Conservation (phyloP, 2,113 vertebrate species). For the Lophochroa leadbeateri region DNA sequence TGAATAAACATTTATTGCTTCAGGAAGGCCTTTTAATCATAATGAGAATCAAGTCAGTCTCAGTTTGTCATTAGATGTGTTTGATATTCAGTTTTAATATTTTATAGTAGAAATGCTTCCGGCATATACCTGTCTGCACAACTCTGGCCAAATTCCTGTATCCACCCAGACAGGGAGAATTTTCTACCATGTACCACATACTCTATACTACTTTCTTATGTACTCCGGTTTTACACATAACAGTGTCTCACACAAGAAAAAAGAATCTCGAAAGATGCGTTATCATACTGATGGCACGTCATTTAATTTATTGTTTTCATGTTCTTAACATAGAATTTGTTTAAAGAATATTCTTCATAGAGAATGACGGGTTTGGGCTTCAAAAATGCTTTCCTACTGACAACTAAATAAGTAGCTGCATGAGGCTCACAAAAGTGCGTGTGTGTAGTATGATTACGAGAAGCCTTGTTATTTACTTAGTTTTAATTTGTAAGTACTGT, state of each 20-base stretch:
- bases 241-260: not conserved
- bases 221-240: not conserved
- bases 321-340: not conserved
- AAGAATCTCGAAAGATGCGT: not conserved
- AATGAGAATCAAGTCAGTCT: not conserved
- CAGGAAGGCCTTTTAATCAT: conserved; percentile 1
- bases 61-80: not conserved
- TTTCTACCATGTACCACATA: not conserved
- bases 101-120: not conserved
- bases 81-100: not conserved
- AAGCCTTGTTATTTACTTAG: not conserved
- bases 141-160: not conserved
- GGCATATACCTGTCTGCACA: not conserved
- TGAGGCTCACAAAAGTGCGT: not conserved
- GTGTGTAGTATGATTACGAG: not conserved
- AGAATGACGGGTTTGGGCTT: not conserved
- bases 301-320: not conserved
- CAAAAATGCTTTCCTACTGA: not conserved
- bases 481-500: not conserved
- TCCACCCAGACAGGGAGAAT: not conserved
- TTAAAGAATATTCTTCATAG: not conserved
- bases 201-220: not conserved
- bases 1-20: conserved; percentile 15
- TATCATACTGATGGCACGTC: not conserved
- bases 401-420: not conserved